These are phyloP conservation scores for Mobula hypostoma DNA, from an alignment of 2,113 vertebrate genomes.

Conservation along the genomic window DNA sequence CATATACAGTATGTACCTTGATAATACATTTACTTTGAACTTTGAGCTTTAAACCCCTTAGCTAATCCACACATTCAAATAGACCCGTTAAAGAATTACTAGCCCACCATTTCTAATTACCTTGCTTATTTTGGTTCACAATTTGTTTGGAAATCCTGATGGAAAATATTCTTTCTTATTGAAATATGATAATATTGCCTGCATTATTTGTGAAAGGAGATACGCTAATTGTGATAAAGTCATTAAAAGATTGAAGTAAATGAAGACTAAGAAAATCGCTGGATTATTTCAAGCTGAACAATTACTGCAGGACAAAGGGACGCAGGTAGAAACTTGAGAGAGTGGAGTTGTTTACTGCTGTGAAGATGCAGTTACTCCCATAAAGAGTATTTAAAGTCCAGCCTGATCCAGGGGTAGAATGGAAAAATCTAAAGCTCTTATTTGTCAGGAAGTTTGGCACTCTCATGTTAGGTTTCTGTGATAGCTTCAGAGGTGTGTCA, in stretches of 20 bases:
- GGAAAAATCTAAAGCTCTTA: not conserved
- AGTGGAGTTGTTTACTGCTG: not conserved
- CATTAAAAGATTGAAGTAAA: not conserved
- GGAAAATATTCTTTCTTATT: not conserved
- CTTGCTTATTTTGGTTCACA: not conserved
- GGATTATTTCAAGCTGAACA: not conserved
- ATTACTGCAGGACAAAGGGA: not conserved
- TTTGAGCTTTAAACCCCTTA: too few relatives aligned
- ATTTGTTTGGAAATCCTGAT: not conserved
- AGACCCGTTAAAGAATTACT: too few relatives aligned
- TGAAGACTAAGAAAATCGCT: not conserved
- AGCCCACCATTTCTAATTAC: not conserved
- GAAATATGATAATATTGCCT: not conserved
- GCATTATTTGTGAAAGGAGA: not conserved
- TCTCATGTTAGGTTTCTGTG: not conserved
- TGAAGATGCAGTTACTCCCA: not conserved
- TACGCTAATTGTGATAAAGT: not conserved
- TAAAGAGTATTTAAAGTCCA: not conserved
- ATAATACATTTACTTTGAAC: too few relatives aligned
- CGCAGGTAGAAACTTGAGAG: not conserved
- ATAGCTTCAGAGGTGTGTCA: not conserved
- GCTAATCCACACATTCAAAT: too few relatives aligned
- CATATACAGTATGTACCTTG: too few relatives aligned
- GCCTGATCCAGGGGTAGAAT: not conserved
- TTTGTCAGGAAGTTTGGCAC: not conserved